A percentile compares a stretch with the other conserved stretches of the same genome.
phyloP scores from a whole-genome alignment of 2,113 vertebrate genomes.

The Fukomys damarensis region DNA sequence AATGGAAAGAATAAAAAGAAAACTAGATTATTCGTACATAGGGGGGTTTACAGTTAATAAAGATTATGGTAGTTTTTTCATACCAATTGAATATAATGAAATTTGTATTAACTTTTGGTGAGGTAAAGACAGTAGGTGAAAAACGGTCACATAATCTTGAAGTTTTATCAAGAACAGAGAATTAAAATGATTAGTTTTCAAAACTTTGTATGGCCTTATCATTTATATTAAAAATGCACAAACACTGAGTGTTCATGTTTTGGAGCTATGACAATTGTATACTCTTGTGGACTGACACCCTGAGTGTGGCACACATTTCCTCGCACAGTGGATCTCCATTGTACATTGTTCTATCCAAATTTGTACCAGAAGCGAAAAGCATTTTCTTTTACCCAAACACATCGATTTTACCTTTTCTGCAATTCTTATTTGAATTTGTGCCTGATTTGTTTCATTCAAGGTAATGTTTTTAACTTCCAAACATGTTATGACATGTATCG shows the following conservation, averaged over 20 bases:
- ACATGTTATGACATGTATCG: neutral
- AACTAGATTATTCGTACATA: neutral
- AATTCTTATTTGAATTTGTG: neutral
- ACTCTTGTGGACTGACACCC: neutral
- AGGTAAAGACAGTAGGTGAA: neutral
- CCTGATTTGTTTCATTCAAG: neutral
- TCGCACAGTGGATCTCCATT: rapidly evolving
- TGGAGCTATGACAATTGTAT: neutral
- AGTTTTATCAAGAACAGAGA: neutral
- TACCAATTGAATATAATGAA: neutral
- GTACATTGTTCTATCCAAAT: neutral
- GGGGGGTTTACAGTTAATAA: neutral
- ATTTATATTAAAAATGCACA: neutral
- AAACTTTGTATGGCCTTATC: neutral
- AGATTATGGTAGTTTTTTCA: neutral
- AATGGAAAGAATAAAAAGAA: neutral
- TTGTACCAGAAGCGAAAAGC: neutral
- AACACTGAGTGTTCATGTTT: neutral
- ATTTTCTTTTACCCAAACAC: neutral
- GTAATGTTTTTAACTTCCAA: neutral
- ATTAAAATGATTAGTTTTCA: neutral
- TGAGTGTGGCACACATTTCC: neutral
- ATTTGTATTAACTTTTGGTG: neutral
- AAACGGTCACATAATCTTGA: neutral
- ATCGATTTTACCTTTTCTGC: neutral